Evolutionary conservation across 2,797 vertebrate species (phyloP), one percentile per base, ranked within the genome.

Genomic region (Acrocephalus scirpaceus): DNA sequence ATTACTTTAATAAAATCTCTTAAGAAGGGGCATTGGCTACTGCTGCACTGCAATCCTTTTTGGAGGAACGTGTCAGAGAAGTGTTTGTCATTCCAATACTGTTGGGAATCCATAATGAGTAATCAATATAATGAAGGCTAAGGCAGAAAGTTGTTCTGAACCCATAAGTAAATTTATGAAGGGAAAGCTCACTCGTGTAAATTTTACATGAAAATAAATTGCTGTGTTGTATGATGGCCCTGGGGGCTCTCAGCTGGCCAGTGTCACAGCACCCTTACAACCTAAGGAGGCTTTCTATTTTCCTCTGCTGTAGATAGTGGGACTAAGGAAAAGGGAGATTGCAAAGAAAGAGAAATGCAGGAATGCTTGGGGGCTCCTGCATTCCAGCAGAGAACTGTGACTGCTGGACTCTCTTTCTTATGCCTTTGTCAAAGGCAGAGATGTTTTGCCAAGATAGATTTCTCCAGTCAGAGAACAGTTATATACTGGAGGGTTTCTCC

Each of bases 401-500:
- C 57, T 88, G 38, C 76, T 53, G n/a, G 47, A 23, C 66, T 60
- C 38, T 61, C 81, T 81, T 91, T 80, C 78, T 50, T 56, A 40
- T 67, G 77, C 45, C 58, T 95, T 84, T 84, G 40, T 81, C 82
- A 88, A 61, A 82, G 56, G 5, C 48, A 58, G 36, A 77, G 38
- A 48, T 86, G 73, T 95, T 94, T 92, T 72, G 45, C 64, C 29
- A 60, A 70, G 65, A 92, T 42, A 87, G 92, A 91, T 74, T 90
- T 93, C 87, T 92, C 48, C n/a, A 85, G 36, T 69, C 53, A 88
- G 62, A 73, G 81, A 88, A 75, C 50, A 80, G 32, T 78, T 85
- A 58, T n/a, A n/a, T 56, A 26, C 53, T 56, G 47, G 47, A 85
- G 40, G 66, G 29, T 1, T 8, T 86, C 30, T 64, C 3, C 0